phyloP scores from a whole-genome alignment of 2,797 vertebrate species.

The Enoplosus armatus region DNA sequence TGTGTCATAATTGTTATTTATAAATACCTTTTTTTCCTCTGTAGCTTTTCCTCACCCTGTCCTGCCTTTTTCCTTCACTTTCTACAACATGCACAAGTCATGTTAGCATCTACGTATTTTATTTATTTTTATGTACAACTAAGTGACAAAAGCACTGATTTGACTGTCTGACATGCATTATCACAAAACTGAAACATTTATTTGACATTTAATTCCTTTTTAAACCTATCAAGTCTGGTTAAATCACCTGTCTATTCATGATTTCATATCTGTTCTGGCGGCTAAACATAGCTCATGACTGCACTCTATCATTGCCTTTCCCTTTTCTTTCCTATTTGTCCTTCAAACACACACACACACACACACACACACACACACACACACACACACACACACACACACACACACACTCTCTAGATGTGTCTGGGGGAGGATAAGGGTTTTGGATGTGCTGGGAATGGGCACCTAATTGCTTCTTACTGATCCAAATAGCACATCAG shows the following conservation, averaged over 20 bases:
- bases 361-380: constrained; percentile 49
- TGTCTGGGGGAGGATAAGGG: constrained; percentile 66
- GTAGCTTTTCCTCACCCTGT: neutral
- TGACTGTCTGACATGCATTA: constrained; percentile 1
- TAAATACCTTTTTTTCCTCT: neutral
- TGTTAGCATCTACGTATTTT: neutral
- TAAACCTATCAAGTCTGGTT: constrained; percentile 19
- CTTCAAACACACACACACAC: constrained; percentile 48
- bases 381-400: constrained; percentile 50
- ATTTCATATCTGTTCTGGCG: constrained; percentile 25
- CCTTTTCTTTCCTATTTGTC: constrained; percentile 52
- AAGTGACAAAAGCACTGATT: neutral
- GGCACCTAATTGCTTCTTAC: constrained; percentile 88
- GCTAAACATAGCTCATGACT: constrained; percentile 27
- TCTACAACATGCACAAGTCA: neutral
- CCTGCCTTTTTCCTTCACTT: neutral
- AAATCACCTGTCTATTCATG: constrained; percentile 24
- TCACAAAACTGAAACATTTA: constrained; percentile 8
- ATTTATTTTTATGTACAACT: too few species aligned
- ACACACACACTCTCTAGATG: constrained; percentile 41
- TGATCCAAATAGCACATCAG: constrained; percentile 89
- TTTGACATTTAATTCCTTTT: constrained; percentile 31
- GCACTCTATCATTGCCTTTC: constrained; percentile 49
- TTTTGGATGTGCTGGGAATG: constrained; percentile 78
- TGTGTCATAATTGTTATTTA: neutral